A percentile compares a stretch with the other conserved stretches of the same genome.
phyloP scores from a whole-genome alignment of 1,140 invertebrate species.

The Aphidius gifuensis region DNA sequence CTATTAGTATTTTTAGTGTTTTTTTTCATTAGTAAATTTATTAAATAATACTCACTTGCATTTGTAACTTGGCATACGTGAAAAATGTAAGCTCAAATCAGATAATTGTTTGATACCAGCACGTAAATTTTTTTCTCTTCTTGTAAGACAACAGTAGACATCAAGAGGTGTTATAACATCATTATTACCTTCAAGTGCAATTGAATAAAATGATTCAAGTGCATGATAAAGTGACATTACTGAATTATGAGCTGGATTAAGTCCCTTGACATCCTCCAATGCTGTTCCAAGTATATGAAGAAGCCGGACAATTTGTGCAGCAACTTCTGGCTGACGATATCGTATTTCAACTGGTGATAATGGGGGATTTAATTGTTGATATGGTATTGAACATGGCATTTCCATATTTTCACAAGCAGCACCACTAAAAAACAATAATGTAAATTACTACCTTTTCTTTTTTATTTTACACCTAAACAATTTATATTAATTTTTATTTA shows the following conservation, averaged over 20 bases:
- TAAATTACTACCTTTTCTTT: no score
- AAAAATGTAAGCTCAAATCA: conserved; percentile 41
- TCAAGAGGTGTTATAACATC: conserved; percentile 34
- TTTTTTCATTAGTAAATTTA: no score
- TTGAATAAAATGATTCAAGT: conserved; percentile 35
- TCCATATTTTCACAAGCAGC: conserved; percentile 28
- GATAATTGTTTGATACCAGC: conserved; percentile 43
- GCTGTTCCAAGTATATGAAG: conserved; percentile 33
- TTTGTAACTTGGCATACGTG: conserved; percentile 33
- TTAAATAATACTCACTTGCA: no score
- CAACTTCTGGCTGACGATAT: conserved; percentile 32
- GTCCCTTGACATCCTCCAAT: conserved; percentile 30
- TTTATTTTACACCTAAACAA: no score
- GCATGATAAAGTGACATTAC: conserved; percentile 34
- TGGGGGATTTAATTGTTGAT: conserved; percentile 24
- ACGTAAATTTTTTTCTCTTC: conserved; percentile 33
- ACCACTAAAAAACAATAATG: conserved; percentile 26
- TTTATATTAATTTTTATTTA: conserved; percentile 8
- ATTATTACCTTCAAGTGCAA: neutral
- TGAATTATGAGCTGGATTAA: conserved; percentile 27
- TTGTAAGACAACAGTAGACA: conserved; percentile 43
- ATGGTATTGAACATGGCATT: conserved; percentile 34
- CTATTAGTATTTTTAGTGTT: no score
- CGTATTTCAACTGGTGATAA: conserved; percentile 25
- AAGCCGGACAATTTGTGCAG: conserved; percentile 35